Conservation (phyloP, 2,888 invertebrate genomes). For the Nemurella pictetii region DNA sequence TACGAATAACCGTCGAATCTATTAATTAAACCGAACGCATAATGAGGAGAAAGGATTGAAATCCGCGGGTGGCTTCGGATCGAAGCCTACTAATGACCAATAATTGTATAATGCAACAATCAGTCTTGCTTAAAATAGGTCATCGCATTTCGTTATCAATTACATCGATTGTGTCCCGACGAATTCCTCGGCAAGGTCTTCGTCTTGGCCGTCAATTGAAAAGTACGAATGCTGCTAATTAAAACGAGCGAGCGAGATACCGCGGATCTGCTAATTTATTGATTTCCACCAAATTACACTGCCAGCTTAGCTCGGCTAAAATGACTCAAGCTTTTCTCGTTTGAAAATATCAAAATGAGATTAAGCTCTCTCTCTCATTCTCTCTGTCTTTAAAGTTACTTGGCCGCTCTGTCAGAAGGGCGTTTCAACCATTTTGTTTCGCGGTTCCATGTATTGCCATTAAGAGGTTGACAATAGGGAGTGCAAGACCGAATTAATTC, state of each 20-base stretch:
- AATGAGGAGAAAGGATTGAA: conserved; percentile 3
- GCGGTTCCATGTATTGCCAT: not conserved
- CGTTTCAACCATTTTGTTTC: conserved; percentile 18
- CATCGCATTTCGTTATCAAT: not conserved
- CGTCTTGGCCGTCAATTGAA: not conserved
- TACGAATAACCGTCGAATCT: not conserved
- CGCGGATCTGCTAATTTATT: not conserved
- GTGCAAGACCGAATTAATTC: conserved; percentile 2
- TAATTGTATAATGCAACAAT: not conserved
- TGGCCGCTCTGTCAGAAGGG: not conserved
- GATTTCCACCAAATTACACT: not conserved
- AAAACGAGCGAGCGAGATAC: not conserved
- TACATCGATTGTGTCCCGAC: not conserved
- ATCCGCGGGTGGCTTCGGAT: not conserved
- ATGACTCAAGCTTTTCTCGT: not conserved
- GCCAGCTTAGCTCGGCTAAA: not conserved
- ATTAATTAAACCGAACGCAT: not conserved
- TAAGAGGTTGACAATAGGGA: not conserved
- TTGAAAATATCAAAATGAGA: not conserved
- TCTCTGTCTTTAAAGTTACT: not conserved
- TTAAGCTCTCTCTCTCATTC: not conserved
- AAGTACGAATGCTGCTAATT: not conserved
- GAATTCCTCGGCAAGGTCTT: not conserved
- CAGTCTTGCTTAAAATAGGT: not conserved
- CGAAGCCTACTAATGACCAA: not conserved